These are phyloP conservation scores for Thaumetopoea pityocampa DNA, from an alignment of 1,140 invertebrate species.

Conservation along the genomic window DNA sequence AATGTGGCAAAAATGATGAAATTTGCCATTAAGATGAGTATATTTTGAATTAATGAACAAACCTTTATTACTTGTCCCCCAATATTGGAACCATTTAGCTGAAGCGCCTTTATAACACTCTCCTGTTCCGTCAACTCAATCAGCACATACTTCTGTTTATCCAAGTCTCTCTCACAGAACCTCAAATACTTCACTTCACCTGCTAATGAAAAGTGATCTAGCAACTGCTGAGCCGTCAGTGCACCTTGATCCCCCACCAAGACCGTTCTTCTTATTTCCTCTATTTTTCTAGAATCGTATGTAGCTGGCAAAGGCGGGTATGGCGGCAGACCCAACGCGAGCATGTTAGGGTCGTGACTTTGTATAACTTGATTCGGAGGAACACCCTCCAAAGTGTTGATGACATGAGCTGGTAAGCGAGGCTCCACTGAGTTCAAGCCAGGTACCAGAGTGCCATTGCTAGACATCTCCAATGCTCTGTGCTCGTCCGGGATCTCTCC, in stretches of 20 bases:
- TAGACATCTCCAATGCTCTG: conserved; percentile 92
- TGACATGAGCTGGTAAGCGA: conserved; percentile 90
- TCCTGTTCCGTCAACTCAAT: conserved; percentile 96
- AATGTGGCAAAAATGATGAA: too few species aligned
- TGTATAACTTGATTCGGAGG: conserved; percentile 90
- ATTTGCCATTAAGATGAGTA: too few species aligned
- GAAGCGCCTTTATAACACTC: conserved; percentile 90
- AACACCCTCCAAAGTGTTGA: conserved; percentile 91
- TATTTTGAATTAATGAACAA: too few species aligned
- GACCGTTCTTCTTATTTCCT: conserved; percentile 89
- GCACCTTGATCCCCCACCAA: conserved; percentile 46
- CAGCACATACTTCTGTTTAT: conserved; percentile 87
- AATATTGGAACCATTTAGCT: conserved; percentile 87
- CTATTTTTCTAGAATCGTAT: conserved; percentile 93
- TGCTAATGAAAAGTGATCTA: conserved; percentile 90
- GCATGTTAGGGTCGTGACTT: conserved; percentile 93
- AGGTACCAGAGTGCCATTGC: conserved; percentile 89
- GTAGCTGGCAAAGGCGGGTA: conserved; percentile 95
- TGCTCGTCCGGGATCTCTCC: conserved; percentile 97
- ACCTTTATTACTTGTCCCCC: conserved; percentile 77
- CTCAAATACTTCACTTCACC: conserved; percentile 97
- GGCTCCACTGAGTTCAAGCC: conserved; percentile 88
- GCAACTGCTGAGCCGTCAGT: conserved; percentile 83
- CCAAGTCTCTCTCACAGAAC: conserved; percentile 90
- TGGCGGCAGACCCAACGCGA: conserved; percentile 87